These are phyloP conservation scores for Dendrophyllia cribrosa DNA, from an alignment of 64 coral and sea anemone genomes.

Conservation along the genomic window DNA sequence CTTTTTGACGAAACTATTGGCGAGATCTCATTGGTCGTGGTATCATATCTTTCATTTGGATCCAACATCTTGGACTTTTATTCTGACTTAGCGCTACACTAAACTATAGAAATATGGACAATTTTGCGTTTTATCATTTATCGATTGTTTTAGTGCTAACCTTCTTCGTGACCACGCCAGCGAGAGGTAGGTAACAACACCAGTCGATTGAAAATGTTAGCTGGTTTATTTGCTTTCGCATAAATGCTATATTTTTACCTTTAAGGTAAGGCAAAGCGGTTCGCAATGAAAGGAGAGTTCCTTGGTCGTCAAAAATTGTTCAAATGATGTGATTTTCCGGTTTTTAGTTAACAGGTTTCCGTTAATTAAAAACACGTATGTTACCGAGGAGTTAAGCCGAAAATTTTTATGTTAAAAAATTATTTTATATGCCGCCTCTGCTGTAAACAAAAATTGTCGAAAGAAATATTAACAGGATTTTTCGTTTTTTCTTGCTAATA, in stretches of 20 bases:
- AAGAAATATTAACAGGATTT: no score
- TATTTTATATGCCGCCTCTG: no score
- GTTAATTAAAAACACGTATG: neutral
- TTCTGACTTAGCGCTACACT: neutral
- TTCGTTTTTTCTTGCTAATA: no score
- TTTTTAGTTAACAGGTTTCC: neutral
- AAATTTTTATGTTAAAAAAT: no score
- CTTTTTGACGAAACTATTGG: neutral
- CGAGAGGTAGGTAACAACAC: conserved; percentile 21
- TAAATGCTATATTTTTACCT: neutral
- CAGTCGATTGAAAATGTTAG: neutral
- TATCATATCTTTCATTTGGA: neutral
- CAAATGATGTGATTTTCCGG: neutral
- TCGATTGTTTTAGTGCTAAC: neutral
- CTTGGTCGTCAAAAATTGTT: neutral
- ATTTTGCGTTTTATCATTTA: neutral
- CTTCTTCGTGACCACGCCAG: neutral
- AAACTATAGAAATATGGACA: conserved; percentile 39
- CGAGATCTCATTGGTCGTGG: neutral
- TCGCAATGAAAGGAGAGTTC: neutral
- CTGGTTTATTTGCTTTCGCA: neutral
- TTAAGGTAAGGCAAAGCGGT: neutral
- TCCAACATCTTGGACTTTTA: neutral
- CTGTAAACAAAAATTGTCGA: no score
- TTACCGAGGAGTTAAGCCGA: no score